Conservation (phyloP, 2,888 invertebrate genomes). For the Lasioglossum marginatum region DNA sequence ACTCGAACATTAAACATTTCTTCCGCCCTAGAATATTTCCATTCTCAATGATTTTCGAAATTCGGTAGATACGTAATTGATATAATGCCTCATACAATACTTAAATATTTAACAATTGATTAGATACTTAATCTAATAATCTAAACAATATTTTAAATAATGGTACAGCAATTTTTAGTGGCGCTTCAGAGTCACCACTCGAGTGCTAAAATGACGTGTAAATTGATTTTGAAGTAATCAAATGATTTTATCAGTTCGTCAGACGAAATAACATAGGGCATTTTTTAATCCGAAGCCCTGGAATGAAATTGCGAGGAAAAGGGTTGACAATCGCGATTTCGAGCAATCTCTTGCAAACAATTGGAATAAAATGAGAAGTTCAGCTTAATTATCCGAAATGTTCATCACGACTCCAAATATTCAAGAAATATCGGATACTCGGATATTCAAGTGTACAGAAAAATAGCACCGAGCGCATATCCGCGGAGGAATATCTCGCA, state of each 20-base stretch:
- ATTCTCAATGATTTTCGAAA: too few species aligned
- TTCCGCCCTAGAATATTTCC: too few species aligned
- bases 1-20: too few species aligned
- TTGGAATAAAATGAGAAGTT: background rate
- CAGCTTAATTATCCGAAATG: slow-evolving; percentile 1
- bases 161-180: too few species aligned
- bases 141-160: too few species aligned
- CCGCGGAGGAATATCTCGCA: too few species aligned
- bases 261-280: too few species aligned
- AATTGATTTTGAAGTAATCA: background rate
- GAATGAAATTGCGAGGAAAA: background rate
- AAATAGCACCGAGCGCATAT: background rate
- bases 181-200: too few species aligned
- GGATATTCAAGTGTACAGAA: background rate
- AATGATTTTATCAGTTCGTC: background rate
- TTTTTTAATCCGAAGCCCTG: background rate
- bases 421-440: background rate
- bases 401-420: background rate
- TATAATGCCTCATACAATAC: too few species aligned
- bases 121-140: too few species aligned
- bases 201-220: background rate
- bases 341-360: background rate
- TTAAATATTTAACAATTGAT: too few species aligned
- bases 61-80: too few species aligned
- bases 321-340: background rate